Percentiles rank a stretch among this genome's conserved stretches.
phyloP scores from a whole-genome alignment of 2,888 invertebrate genomes.

The Horisme vitalbata region DNA sequence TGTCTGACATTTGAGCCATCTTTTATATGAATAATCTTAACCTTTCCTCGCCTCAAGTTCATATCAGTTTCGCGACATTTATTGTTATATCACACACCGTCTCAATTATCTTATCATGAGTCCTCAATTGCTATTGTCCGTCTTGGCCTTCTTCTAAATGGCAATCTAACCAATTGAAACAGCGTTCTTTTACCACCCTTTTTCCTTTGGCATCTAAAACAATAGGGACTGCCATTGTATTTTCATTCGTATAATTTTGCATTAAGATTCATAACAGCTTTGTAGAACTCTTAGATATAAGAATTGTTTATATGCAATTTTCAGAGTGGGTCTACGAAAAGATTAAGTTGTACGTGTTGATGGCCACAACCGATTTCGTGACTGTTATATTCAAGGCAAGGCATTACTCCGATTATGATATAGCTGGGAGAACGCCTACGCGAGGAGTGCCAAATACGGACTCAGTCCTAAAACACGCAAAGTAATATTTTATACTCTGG shows the following conservation, averaged over 20 bases:
- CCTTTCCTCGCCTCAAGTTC: conserved; percentile 31
- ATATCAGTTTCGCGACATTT: conserved; percentile 26
- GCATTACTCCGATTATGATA: conserved; percentile 37
- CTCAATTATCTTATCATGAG: conserved; percentile 30
- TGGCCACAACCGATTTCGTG: conserved; percentile 41
- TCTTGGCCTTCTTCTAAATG: conserved; percentile 22
- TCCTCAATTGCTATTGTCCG: conserved; percentile 25
- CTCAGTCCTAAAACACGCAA: conserved; percentile 39
- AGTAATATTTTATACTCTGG: conserved; percentile 32
- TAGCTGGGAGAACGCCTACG: conserved; percentile 47
- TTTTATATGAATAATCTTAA: not conserved
- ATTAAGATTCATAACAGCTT: conserved; percentile 7
- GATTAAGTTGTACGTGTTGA: conserved; percentile 29
- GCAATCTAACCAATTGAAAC: conserved; percentile 22
- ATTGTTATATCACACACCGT: conserved; percentile 26
- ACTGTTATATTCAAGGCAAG: conserved; percentile 40
- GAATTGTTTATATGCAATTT: conserved; percentile 9
- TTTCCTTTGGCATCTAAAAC: conserved; percentile 6
- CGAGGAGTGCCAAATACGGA: conserved; percentile 54
- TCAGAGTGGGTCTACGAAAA: conserved; percentile 12
- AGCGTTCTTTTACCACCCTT: conserved; percentile 14
- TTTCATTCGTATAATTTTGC: no score
- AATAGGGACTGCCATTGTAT: no score
- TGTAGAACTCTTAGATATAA: not conserved
- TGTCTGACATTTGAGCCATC: no score